These are phyloP conservation scores for Spodoptera exigua DNA, from an alignment of 2,888 invertebrate species.

Conservation along the genomic window DNA sequence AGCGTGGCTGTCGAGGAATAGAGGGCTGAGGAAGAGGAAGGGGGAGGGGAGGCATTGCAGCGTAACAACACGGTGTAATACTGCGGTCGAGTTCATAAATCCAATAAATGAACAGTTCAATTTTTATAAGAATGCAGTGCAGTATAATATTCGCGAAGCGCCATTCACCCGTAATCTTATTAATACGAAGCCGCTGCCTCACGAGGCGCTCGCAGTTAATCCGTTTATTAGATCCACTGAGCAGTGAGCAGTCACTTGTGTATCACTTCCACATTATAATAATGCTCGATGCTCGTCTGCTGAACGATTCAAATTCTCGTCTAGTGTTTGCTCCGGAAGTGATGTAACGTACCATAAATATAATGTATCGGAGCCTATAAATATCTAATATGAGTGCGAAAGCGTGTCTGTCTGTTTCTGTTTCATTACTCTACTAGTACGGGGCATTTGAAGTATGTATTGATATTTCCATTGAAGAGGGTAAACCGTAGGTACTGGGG, in stretches of 20 bases:
- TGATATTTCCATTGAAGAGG: conserved; percentile 10
- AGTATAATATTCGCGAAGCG: neutral
- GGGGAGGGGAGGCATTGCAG: too few species aligned
- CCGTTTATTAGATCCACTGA: conserved; percentile 19
- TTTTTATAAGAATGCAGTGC: neutral
- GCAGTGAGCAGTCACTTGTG: neutral
- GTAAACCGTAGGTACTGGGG: neutral
- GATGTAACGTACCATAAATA: conserved; percentile 30
- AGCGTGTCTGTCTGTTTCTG: conserved; percentile 16
- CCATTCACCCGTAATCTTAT: conserved; percentile 24
- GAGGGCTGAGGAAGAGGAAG: too few species aligned
- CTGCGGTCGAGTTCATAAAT: too few species aligned
- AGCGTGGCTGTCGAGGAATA: too few species aligned
- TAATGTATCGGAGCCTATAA: conserved; percentile 13
- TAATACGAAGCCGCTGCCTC: conserved; percentile 41
- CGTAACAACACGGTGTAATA: too few species aligned
- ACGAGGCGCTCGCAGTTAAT: conserved; percentile 18
- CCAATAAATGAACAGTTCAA: too few species aligned
- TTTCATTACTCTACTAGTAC: conserved; percentile 19
- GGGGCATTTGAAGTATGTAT: conserved; percentile 10
- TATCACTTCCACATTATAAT: conserved; percentile 8
- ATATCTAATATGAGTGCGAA: conserved; percentile 27
- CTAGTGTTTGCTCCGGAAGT: conserved; percentile 23
- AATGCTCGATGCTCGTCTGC: conserved; percentile 24
- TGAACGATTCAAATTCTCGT: conserved; percentile 18